Percentiles rank a stretch among this genome's conserved stretches.
Evolutionary conservation across 1,140 invertebrate species (phyloP).

Genomic region (Procambarus clarkii): DNA sequence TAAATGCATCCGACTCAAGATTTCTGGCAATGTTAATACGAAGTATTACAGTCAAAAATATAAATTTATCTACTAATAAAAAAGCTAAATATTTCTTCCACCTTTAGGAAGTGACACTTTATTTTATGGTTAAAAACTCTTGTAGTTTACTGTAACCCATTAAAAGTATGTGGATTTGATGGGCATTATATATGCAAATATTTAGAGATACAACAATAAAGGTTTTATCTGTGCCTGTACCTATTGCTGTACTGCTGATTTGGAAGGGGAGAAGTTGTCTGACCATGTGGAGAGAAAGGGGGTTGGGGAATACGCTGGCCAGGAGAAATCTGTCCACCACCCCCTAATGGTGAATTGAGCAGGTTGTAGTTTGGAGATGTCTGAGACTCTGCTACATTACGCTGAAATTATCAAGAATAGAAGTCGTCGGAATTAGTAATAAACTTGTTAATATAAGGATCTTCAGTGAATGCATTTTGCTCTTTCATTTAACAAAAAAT

Average conservation of each 20-base stretch:
- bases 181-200: no score
- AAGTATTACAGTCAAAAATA: no score
- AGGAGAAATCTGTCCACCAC: conserved; percentile 58
- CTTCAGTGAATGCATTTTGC: not conserved
- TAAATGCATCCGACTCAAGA: no score
- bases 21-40: no score
- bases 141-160: no score
- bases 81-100: no score
- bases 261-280: conserved; percentile 51
- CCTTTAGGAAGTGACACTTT: no score
- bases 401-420: conserved; percentile 24
- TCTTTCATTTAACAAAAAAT: not conserved
- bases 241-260: conserved; percentile 54
- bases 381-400: conserved; percentile 63
- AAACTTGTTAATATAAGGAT: not conserved
- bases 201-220: not conserved
- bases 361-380: conserved; percentile 62
- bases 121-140: no score
- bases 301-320: conserved; percentile 61
- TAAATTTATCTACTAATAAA: no score
- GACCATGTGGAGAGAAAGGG: conserved; percentile 62
- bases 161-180: no score
- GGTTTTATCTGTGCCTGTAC: conserved; percentile 5
- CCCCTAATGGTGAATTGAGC: conserved; percentile 51
- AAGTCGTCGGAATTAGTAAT: not conserved